Evolutionary conservation across 2,888 invertebrate genomes (phyloP), one percentile per base, ranked within the genome.

Genomic region (Spatulosminthurus flaviceps): DNA sequence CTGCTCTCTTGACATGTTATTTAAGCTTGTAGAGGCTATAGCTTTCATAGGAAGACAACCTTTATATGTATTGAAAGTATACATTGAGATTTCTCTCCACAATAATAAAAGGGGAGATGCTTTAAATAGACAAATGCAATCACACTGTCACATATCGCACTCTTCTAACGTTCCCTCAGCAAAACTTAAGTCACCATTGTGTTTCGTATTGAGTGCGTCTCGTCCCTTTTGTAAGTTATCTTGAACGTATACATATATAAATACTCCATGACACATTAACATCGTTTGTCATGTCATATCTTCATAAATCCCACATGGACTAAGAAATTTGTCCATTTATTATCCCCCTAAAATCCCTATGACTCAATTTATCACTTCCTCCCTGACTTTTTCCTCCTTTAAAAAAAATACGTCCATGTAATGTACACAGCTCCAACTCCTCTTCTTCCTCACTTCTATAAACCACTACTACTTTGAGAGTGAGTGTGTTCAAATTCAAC

Each of bases 261-360:
- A 41, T n/a, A n/a, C n/a, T n/a, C n/a, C 42, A 70, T 70, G 70
- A 70, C 70, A 70, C 70, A 70, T 70, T 70, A 70, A 70, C 70
- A 41, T 70, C 70, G 41, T 70, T 70, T 70, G 70, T 70, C 70
- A 70, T 41, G 70, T 41, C 70, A 41, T 34, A 29, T 70, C 41
- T 22, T 70, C 70, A 41, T 70, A 70, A 70, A 70, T 70, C 70
- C 41, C 41, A 70, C 69, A 34, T 64, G 64, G 24, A 64, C 24
- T 64, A 64, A 64, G 64, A 64, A 64, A 64, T 64, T 64, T 64
- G 64, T 64, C 64, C 64, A 64, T 64, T 64, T 64, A 64, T 64
- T 64, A 64, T 64, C 64, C 64, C 64, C 64, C 64, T 64, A 64
- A 64, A 64, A 64, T 64, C 64, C 64, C 64, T 64, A 24, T 64